phyloP scores from a whole-genome alignment of 2,113 vertebrate species.

The Kobus ellipsiprymnus region DNA sequence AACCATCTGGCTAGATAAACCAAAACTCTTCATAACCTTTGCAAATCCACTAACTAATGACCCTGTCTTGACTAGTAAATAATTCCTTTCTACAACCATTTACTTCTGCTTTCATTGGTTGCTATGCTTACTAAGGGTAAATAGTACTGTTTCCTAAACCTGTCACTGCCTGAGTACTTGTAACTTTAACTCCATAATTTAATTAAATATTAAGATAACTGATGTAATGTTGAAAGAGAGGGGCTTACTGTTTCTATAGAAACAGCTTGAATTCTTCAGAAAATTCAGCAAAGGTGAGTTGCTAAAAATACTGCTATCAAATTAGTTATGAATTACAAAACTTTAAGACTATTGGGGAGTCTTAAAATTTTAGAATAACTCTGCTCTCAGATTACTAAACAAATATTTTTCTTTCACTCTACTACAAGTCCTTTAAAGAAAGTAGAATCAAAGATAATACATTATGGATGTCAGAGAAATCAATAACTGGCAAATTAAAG shows the following conservation, averaged over 20 bases:
- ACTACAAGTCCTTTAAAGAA: conserved; percentile 8
- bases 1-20: background rate
- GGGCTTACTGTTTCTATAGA: conserved; percentile 38
- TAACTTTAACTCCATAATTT: background rate
- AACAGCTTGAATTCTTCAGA: conserved; percentile 31
- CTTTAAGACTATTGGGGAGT: background rate
- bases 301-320: conserved; percentile 49
- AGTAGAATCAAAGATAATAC: background rate
- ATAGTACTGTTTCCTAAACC: background rate
- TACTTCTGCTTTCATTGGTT: background rate
- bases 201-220: conserved; percentile 27
- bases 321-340: conserved; percentile 27
- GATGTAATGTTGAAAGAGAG: background rate
- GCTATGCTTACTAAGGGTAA: background rate
- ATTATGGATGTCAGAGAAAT: background rate
- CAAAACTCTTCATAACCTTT: background rate
- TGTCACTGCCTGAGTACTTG: background rate
- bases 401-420: conserved; percentile 14
- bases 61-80: background rate
- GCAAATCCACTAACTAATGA: background rate
- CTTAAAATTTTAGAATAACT: conserved; percentile 23
- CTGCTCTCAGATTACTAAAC: background rate
- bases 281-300: conserved; percentile 47
- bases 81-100: background rate
- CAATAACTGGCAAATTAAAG: background rate